phyloP scores from a whole-genome alignment of 2,113 vertebrate species.

The Notothenia rossii region DNA sequence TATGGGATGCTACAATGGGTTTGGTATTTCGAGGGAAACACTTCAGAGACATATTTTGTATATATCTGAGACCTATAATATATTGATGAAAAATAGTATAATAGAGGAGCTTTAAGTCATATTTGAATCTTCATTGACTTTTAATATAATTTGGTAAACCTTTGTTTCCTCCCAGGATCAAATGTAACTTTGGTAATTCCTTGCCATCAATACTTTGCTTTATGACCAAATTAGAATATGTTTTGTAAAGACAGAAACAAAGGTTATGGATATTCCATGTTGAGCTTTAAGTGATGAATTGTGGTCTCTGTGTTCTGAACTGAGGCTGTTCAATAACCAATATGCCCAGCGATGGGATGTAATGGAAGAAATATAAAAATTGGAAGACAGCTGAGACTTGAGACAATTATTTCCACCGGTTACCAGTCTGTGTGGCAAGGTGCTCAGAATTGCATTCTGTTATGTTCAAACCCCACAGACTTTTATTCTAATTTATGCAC shows the following conservation, averaged over 20 bases:
- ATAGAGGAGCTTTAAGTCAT: too few relatives aligned
- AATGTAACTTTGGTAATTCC: not conserved
- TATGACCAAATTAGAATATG: not conserved
- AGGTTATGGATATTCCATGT: slow-evolving; percentile 12
- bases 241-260: not conserved
- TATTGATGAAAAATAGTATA: too few relatives aligned
- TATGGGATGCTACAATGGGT: too few relatives aligned
- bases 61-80: too few relatives aligned
- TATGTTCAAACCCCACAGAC: slow-evolving; percentile 18
- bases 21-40: too few relatives aligned
- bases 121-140: not conserved
- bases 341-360: not conserved
- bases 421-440: not conserved
- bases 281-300: slow-evolving; percentile 6
- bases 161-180: not conserved
- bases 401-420: slow-evolving; percentile 7
- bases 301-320: slow-evolving; percentile 33
- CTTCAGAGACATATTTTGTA: too few relatives aligned
- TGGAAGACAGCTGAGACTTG: not conserved
- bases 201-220: not conserved
- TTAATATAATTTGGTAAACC: not conserved
- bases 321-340: slow-evolving; percentile 37
- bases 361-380: slow-evolving; percentile 7
- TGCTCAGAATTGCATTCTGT: slow-evolving; percentile 9
- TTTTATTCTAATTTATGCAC: slow-evolving; percentile 17